Evolutionary conservation across 2,113 vertebrate genomes (phyloP), one percentile per base, ranked within the genome.

Genomic region (Zosterops japonicus): DNA sequence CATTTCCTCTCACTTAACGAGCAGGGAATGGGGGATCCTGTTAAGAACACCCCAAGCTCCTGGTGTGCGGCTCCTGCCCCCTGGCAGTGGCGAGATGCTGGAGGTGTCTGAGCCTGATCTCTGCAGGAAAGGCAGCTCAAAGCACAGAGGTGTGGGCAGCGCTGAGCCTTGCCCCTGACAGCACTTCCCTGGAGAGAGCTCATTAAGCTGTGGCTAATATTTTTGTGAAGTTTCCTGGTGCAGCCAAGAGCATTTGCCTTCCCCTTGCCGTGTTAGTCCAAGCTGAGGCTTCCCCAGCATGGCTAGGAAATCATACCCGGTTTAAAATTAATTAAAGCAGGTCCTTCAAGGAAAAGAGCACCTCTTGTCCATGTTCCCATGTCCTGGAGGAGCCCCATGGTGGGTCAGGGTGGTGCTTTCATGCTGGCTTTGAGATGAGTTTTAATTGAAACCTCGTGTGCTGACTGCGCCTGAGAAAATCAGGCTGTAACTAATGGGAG

Each of bases 81-180:
- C 23, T 2, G 4, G 41, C 47, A 11, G 0, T 2, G 53, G 3
- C 0, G 14, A 65, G 81, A 8, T 8, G 16, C 44, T 56, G 3
- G 59, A 36, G 65, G 1, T 35, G 57, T 35, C 0, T 4, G 83
- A 69, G 64, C 59, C 68, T 36, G 55, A 31, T 64, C 57, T 44
- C 5, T 3, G 46, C 0, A 42, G 42, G 47, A 63, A 63, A 59
- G 59, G 77, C 5, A 5, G 56, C 42, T 64, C 19, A 11, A 75
- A 60, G 81, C 24, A 9, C 3, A 2, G 75, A 61, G 74, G 56
- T 65, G 81, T 85, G 46, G 92, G 89, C 0, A n/a, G 7, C 3
- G 64, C 44, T 33, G 76, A 83, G 64, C 63, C 28, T 64, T 35
- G 35, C 49, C 49, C 63, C 39, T 42, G 52, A 0, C 20, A 86